Conservation (phyloP, 1,140 invertebrate genomes). For the Trachymyrmex septentrionalis region DNA sequence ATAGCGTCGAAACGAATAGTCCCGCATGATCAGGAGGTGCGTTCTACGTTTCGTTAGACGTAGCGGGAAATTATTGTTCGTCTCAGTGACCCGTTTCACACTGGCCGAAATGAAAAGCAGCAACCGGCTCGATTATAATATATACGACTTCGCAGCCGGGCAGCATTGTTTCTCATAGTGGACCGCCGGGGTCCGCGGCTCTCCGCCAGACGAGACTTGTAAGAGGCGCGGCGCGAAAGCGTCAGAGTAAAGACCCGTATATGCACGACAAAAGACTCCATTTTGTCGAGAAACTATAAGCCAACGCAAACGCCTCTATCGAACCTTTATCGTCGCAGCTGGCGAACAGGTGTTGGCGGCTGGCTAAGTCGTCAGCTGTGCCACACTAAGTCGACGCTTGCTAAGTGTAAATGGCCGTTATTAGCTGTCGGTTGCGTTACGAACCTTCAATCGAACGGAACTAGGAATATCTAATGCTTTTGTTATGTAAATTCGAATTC, state of each 20-base stretch:
- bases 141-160: constrained; percentile 30
- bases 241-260: constrained; percentile 40
- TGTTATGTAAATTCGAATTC: neutral
- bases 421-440: constrained; percentile 44
- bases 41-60: neutral
- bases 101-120: constrained; percentile 64
- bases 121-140: constrained; percentile 60
- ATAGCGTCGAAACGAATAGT: constrained; percentile 25
- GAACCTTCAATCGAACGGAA: constrained; percentile 47
- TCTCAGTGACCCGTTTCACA: constrained; percentile 15
- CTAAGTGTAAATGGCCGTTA: constrained; percentile 73
- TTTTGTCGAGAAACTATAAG: constrained; percentile 54
- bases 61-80: constrained; percentile 37
- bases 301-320: constrained; percentile 60
- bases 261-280: constrained; percentile 62
- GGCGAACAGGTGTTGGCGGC: constrained; percentile 82
- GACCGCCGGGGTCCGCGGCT: constrained; percentile 47
- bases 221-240: constrained; percentile 60
- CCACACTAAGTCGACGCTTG: constrained; percentile 65
- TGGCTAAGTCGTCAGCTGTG: constrained; percentile 81
- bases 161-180: constrained; percentile 65
- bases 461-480: constrained; percentile 38
- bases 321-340: constrained; percentile 79
- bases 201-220: constrained; percentile 51
- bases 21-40: constrained; percentile 26